Evolutionary conservation across 2,797 vertebrate species (phyloP).

Genomic region (Smutsia temminckii): DNA sequence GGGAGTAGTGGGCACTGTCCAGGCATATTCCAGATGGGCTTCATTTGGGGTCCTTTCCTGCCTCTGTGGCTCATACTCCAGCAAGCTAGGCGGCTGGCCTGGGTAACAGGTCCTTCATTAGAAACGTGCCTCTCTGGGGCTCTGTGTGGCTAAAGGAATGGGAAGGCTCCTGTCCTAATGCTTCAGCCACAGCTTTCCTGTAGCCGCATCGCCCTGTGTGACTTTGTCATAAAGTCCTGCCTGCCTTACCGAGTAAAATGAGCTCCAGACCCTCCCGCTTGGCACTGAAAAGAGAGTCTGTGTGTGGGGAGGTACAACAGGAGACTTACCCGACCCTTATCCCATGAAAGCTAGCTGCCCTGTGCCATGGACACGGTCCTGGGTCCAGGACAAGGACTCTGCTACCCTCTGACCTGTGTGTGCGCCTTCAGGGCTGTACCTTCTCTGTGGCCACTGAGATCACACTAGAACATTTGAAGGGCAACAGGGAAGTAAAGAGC

Average conservation of each 20-base stretch:
- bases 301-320: fast-evolving
- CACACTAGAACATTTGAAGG: not conserved
- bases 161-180: not conserved
- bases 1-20: not conserved
- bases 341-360: not conserved
- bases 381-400: not conserved
- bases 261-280: not conserved
- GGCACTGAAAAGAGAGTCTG: not conserved
- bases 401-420: not conserved
- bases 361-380: not conserved
- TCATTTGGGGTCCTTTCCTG: not conserved
- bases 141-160: not conserved
- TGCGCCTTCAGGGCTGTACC: not conserved
- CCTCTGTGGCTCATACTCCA: not conserved
- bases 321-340: too few species aligned
- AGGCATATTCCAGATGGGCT: not conserved
- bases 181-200: fast-evolving
- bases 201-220: fast-evolving
- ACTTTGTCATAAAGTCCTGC: fast-evolving
- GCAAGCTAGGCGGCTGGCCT: not conserved
- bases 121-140: not conserved
- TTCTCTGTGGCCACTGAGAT: not conserved
- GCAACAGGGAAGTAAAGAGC: not conserved
- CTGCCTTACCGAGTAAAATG: not conserved
- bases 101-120: not conserved